Percentiles rank a stretch among this genome's conserved stretches.
Evolutionary conservation across 2,888 invertebrate species (phyloP).

Genomic region (Eilema sororculum): DNA sequence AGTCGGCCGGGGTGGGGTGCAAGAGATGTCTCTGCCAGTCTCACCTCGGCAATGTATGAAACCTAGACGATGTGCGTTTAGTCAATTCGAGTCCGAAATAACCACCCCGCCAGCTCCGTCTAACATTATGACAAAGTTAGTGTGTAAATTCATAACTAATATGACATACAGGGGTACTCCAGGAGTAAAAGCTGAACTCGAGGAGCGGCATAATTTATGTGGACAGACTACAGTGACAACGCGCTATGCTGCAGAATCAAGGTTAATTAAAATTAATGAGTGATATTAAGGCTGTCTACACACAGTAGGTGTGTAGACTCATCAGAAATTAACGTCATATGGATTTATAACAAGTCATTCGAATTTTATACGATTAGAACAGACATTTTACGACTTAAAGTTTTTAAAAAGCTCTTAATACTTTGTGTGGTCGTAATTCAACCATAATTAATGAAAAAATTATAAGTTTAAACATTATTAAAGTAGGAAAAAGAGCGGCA

Average conservation of each 20-base stretch:
- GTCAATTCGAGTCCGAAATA: no score
- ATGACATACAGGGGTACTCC: neutral
- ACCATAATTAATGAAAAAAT: no score
- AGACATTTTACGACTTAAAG: neutral
- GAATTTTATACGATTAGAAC: neutral
- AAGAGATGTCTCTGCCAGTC: no score
- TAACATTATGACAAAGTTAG: neutral
- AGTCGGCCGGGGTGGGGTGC: no score
- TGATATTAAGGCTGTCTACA: no score
- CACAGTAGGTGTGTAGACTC: no score
- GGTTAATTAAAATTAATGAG: conserved; percentile 12
- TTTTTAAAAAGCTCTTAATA: neutral
- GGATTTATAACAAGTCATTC: conserved; percentile 9
- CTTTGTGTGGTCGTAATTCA: no score
- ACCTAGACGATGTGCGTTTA: no score
- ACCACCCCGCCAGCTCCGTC: neutral
- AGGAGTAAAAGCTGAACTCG: conserved; percentile 6
- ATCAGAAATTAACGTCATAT: conserved; percentile 5
- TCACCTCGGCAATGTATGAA: no score
- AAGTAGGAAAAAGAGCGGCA: no score
- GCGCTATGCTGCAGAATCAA: conserved; percentile 6
- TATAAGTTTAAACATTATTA: no score
- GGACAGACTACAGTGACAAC: conserved; percentile 1
- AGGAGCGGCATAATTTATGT: conserved; percentile 12
- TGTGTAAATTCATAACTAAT: neutral